Evolutionary conservation across 1,140 invertebrate species (phyloP).

Genomic region (Macrosteles quadrilineatus): DNA sequence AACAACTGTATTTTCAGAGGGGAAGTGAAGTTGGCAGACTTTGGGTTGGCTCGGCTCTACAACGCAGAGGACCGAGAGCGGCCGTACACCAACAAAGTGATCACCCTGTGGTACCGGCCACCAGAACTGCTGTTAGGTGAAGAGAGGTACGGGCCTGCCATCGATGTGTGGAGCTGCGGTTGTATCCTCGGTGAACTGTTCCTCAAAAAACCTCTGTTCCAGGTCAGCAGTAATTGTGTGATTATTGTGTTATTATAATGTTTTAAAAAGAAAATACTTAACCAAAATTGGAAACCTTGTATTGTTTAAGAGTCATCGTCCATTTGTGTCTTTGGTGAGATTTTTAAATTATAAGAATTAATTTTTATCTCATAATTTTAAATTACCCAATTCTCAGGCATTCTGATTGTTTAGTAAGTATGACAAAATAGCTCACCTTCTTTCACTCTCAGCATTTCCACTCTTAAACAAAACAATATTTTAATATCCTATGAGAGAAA

Average conservation of each 20-base stretch:
- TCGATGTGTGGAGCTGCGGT: conserved; percentile 99
- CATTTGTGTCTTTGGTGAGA: too few species aligned
- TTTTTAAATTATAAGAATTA: too few species aligned
- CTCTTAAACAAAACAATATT: too few species aligned
- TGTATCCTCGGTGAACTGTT: conserved; percentile 99
- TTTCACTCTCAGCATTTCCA: too few species aligned
- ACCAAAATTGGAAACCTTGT: conserved; percentile 21
- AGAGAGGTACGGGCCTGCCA: conserved; percentile 96
- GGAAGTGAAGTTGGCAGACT: conserved; percentile 99
- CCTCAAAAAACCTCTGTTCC: conserved; percentile 93
- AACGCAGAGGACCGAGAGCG: conserved; percentile 92
- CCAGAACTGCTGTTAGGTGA: conserved; percentile 97
- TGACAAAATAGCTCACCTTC: too few species aligned
- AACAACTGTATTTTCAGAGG: too few species aligned
- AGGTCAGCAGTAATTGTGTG: too few species aligned
- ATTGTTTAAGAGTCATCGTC: too few species aligned
- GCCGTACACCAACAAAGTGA: conserved; percentile 98
- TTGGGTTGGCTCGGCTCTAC: conserved; percentile 95
- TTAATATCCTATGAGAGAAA: too few species aligned
- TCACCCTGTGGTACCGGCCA: conserved; percentile 98
- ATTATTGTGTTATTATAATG: conserved; percentile 31
- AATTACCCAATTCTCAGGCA: too few species aligned
- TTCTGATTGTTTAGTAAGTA: too few species aligned
- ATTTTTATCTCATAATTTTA: too few species aligned
- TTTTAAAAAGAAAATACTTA: background rate